These are phyloP conservation scores for Poeciliopsis turneri DNA, from an alignment of 2,797 vertebrate species.

Conservation along the genomic window DNA sequence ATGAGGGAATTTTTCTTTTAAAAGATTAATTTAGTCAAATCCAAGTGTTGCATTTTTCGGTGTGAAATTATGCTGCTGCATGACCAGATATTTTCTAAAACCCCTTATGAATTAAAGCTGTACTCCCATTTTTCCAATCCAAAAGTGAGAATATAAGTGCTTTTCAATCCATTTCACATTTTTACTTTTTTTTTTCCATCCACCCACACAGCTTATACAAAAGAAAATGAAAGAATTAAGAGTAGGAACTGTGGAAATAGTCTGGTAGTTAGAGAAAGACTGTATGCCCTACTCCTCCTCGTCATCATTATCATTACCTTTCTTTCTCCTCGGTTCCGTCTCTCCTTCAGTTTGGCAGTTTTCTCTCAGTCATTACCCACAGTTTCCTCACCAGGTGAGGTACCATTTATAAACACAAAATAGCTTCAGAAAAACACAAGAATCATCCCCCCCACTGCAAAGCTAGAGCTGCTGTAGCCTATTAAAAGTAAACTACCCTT, in stretches of 20 bases:
- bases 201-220: constrained; percentile 14
- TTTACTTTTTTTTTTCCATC: constrained; percentile 24
- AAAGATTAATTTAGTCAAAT: background rate
- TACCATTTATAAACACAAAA: constrained; percentile 66
- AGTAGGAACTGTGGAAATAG: constrained; percentile 16
- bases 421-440: constrained; percentile 39
- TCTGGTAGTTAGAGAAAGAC: constrained; percentile 23
- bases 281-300: constrained; percentile 16
- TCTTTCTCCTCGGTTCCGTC: constrained; percentile 24
- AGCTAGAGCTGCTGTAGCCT: constrained; percentile 50
- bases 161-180: constrained; percentile 27
- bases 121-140: constrained; percentile 13
- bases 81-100: constrained; percentile 16
- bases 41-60: background rate
- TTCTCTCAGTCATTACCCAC: constrained; percentile 58
- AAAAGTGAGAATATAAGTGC: constrained; percentile 19
- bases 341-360: constrained; percentile 29
- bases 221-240: constrained; percentile 19
- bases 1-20: background rate
- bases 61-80: background rate
- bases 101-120: constrained; percentile 11
- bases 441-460: constrained; percentile 39
- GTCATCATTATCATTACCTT: constrained; percentile 37
- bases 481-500: constrained; percentile 61
- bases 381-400: constrained; percentile 54